Base-by-base conservation (phyloP, 1,140 invertebrate species). In the Luehdorfia chinensis region DNA sequence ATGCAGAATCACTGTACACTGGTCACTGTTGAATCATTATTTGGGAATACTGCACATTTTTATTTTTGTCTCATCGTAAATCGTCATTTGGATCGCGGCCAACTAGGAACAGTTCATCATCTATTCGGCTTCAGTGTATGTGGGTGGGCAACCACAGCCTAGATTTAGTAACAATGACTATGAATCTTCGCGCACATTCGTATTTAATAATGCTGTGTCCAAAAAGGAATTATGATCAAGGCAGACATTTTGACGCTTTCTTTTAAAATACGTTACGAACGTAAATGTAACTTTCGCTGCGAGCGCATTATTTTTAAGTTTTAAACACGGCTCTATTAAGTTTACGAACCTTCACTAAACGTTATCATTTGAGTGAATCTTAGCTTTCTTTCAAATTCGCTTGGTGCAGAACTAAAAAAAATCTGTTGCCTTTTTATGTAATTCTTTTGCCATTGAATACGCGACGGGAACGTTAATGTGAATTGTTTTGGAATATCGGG, bases 41-140 rank as follows among this genome's bases (percentile, higher is more conserved):
- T 68, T 48, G 51, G 54, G 65, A 66, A 73, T 69, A 61, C 48
- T 75, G 68, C 66, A 75, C 56, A 71, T 77, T 77, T n/a, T 74
- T 78, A 79, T 70, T 71, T 78, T 72, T 78, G 74, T 71, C 59
- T 58, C 52, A 50, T 69, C 65, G 75, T 78, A 75, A 73, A 76
- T 71, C 51, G 59, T 65, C 48, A 48, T 50, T 69, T 78, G 78
- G 75, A 78, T 31, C 43, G 30, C 56, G 50, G 66, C 78, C 78
- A 83, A 71, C 50, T 47, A 47, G 62, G 54, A 50, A 44, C 15
- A 32, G 28, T 21, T 36, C 55, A 44, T 56, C 32, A 47, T 55
- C 43, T 62, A 62, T 66, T 55, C 59, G 54, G 66, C 54, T 55
- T 54, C 55, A 37, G 57, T 13, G 30, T 60, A 77, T 66, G 70